A percentile compares a stretch with the other conserved stretches of the same genome.
Evolutionary conservation across 2,888 invertebrate genomes (phyloP).

Genomic region (Marasmarcha lunaedactyla): DNA sequence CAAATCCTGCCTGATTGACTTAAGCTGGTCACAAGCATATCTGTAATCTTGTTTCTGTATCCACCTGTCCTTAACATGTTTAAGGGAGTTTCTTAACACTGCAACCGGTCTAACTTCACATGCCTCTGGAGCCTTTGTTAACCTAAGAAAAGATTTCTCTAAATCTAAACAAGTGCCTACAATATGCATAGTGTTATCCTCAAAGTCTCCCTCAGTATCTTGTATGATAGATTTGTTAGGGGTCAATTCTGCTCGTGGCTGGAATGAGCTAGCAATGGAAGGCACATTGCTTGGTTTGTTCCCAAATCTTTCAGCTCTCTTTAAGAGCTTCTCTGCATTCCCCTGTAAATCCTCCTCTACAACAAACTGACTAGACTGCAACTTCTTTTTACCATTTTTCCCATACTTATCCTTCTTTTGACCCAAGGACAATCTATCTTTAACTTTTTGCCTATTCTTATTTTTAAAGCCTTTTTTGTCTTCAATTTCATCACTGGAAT

Average conservation of each 20-base stretch:
- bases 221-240: slow-evolving; percentile 55
- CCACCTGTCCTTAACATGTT: slow-evolving; percentile 94
- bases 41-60: slow-evolving; percentile 91
- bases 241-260: slow-evolving; percentile 38
- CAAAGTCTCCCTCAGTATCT: slow-evolving; percentile 79
- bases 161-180: slow-evolving; percentile 94
- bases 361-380: slow-evolving; percentile 75
- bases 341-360: slow-evolving; percentile 77
- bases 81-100: slow-evolving; percentile 86
- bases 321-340: slow-evolving; percentile 83
- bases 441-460: slow-evolving; percentile 63
- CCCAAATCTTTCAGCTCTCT: slow-evolving; percentile 90
- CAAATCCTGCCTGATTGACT: slow-evolving; percentile 98
- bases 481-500: slow-evolving; percentile 65
- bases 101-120: slow-evolving; percentile 91
- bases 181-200: slow-evolving; percentile 89
- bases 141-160: slow-evolving; percentile 95
- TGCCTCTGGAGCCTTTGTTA: slow-evolving; percentile 95
- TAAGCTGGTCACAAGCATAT: slow-evolving; percentile 98
- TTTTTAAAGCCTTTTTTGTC: slow-evolving; percentile 52
- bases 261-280: slow-evolving; percentile 57
- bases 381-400: slow-evolving; percentile 68
- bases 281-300: slow-evolving; percentile 42
- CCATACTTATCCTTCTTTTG: slow-evolving; percentile 55
- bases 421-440: slow-evolving; percentile 67